Base-by-base conservation (phyloP, 2,113 vertebrate species). In the Myrmophylax atrothorax region DNA sequence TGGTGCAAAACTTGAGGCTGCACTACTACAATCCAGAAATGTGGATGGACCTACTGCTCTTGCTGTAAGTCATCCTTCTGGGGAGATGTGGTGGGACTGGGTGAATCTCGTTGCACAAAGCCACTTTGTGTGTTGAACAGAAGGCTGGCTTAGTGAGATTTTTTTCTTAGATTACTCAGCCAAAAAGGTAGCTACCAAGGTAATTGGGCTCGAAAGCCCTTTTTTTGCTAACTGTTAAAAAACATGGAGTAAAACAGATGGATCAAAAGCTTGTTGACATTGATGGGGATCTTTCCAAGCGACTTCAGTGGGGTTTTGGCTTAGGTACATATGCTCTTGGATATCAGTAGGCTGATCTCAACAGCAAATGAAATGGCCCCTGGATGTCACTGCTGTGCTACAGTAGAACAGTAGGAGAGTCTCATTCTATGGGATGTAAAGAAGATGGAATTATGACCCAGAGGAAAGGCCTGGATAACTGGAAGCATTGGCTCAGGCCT, bases 331-430 rank as follows among this genome's bases (percentile, higher is more conserved):
- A 29, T 42, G 75, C 64, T 81, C 44, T 60, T 74, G 64, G 68
- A 49, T 96, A 96, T 95, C 92, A 81, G 73, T 49, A 93, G 90
- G 58, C 85, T 89, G 85, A 97, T 94, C 94, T 93, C 92, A 87
- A 89, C 73, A 93, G 94, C 94, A 90, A 88, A 46, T 72, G 83
- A 92, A 96, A 93, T 90, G 94, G 96, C 92, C 96, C 96, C 96
- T 96, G 94, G 92, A 96, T 94, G 90, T 97, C 96, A 97, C 94
- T 97, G 94, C 96, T 92, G 92, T 96, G 93, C 96, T 96, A 10
- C 90, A 78, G 79, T 78, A 93, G 72, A 96, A 68, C 42, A 95
- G 88, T 79, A 72, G 52, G 49, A 40, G 90, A 92, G 68, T 52
- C 56, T 95, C 67, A 60, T 81, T 78, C 83, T 68, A 60, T 93